phyloP scores from a whole-genome alignment of 2,797 vertebrate genomes.

The Ptychadena robeensis region DNA sequence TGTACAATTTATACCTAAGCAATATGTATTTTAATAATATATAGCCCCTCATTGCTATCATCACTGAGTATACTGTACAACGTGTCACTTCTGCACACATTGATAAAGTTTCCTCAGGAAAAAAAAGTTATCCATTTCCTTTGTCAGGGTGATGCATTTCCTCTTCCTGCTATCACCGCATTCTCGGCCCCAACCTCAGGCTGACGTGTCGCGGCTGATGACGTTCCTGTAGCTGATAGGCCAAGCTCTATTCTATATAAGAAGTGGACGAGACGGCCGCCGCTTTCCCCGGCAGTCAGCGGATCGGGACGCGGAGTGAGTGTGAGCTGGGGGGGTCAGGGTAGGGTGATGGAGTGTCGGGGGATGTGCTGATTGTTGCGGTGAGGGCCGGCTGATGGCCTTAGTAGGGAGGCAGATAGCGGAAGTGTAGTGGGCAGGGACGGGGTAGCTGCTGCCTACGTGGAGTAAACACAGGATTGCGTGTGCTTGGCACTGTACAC shows the following conservation, averaged over 20 bases:
- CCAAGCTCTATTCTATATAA: conserved; percentile 73
- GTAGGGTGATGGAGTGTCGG: background rate
- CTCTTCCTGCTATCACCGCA: conserved; percentile 1
- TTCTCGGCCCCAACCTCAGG: conserved; percentile 28
- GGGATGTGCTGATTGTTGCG: background rate
- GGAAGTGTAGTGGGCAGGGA: background rate
- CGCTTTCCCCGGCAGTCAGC: conserved; percentile 69
- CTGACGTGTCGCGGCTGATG: conserved; percentile 64
- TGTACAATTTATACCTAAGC: too few relatives aligned
- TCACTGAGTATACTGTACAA: background rate
- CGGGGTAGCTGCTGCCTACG: conserved; percentile 36
- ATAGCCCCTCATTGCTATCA: background rate
- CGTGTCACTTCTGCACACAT: background rate
- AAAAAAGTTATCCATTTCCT: background rate
- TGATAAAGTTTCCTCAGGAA: conserved; percentile 20
- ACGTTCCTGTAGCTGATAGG: conserved; percentile 70
- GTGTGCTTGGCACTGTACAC: conserved; percentile 3
- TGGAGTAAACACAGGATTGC: conserved; percentile 14
- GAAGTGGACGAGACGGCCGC: conserved; percentile 66
- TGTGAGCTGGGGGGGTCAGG: conserved; percentile 14
- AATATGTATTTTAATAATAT: too few relatives aligned
- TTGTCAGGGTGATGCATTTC: background rate
- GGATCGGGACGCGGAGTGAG: accelerated
- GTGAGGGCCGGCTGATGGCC: background rate
- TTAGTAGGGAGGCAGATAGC: background rate